Conservation (phyloP, 2,113 vertebrate genomes). For the Corvus hawaiiensis region DNA sequence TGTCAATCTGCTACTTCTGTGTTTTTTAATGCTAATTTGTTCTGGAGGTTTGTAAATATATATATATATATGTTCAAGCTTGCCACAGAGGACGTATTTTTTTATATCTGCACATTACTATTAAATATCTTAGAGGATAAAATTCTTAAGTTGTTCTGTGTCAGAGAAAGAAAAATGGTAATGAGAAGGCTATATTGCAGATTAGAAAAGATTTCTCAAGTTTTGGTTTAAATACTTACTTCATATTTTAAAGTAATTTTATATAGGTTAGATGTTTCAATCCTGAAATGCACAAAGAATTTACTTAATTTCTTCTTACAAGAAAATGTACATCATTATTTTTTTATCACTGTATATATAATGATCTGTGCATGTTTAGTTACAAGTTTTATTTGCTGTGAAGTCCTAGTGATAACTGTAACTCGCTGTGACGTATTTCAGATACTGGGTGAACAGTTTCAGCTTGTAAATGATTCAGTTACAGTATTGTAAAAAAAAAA, state of each 20-base stretch:
- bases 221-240: constrained; percentile 51
- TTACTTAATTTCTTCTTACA: constrained; percentile 62
- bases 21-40: constrained; percentile 72
- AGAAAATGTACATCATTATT: constrained; percentile 59
- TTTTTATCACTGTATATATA: constrained; percentile 58
- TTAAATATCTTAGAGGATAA: constrained; percentile 48
- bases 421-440: constrained; percentile 50
- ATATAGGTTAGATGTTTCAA: constrained; percentile 55
- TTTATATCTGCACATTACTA: constrained; percentile 55
- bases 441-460: constrained; percentile 27
- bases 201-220: constrained; percentile 33
- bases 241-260: constrained; percentile 54
- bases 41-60: constrained; percentile 65
- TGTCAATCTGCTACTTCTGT: constrained; percentile 85
- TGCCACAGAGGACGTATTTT: constrained; percentile 44
- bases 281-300: constrained; percentile 57
- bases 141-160: constrained; percentile 18
- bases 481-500: constrained; percentile 15
- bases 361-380: constrained; percentile 48
- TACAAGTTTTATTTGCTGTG: constrained; percentile 38
- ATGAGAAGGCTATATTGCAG: constrained; percentile 37
- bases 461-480: constrained; percentile 28
- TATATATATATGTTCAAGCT: constrained; percentile 45
- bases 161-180: constrained; percentile 22
- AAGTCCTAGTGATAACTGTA: constrained; percentile 44